Base-by-base conservation (phyloP, 2,888 invertebrate genomes). In the Diachrysia chrysitis region DNA sequence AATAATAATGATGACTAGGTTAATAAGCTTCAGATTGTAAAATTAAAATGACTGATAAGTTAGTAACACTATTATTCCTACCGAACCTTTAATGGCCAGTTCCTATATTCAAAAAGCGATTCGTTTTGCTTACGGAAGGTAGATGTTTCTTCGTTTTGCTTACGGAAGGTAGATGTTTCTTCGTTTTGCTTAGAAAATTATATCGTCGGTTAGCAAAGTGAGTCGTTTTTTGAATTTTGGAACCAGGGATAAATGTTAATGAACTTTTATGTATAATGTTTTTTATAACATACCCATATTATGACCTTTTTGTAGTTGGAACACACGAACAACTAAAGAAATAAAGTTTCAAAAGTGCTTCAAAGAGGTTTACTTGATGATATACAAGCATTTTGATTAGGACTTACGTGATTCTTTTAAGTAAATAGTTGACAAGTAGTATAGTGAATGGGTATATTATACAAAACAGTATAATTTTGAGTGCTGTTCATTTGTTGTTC, bases 391-490 rank as follows among this genome's bases (percentile, higher is more conserved):
- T 32, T 32, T 10, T 10, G 32, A 10, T 29, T 29, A 5, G 7
- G 32, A 19, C 10, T 51, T 51, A 51, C 3, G 16, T 37, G 62
- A 63, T 42, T 62, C 54, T 42, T 58, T n/a, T 51, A 51, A 77
- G 62, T 73, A 73, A 55, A 48, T 61, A 53, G 29, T 74, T 68
- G 5, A 75, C 55, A 6, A 69, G 25, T 59, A 79, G 29, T 59
- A 79, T 66, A 21, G 60, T 78, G 56, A 78, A 73, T 64, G 80
- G 78, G 63, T 78, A 73, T 63, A 69, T 63, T 73, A 75, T 75
- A 37, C 67, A 63, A 21, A 71, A 76, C 51, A 68, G 23, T 54
- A 69, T 32, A 19, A 71, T 60, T 63, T 67, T 67, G 58, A 63
- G 25, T 60, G 17, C 46, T 48, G 59, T 71, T 76, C 71, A 72